phyloP scores from a whole-genome alignment of 2,797 vertebrate species.

The Simalia tracyae region DNA sequence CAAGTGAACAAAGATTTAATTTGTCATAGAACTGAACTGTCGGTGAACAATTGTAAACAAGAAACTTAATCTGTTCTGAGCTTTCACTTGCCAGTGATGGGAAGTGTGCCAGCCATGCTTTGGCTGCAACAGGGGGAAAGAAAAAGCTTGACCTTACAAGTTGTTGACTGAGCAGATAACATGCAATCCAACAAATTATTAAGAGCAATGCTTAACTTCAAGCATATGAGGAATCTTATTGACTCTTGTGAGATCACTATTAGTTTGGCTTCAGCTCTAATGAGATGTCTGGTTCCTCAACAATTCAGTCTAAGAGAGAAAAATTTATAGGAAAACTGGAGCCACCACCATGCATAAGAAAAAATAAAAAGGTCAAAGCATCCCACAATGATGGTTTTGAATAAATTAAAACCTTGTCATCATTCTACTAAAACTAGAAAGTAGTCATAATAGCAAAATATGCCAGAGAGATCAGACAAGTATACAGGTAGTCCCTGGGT shows the following conservation, averaged over 20 bases:
- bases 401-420: background rate
- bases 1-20: constrained; percentile 59
- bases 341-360: background rate
- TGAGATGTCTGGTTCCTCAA: background rate
- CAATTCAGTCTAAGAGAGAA: background rate
- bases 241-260: background rate
- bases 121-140: background rate
- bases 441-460: background rate
- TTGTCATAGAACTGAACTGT: constrained; percentile 40
- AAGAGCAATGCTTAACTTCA: background rate
- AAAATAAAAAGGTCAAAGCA: background rate
- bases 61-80: constrained; percentile 41
- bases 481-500: background rate
- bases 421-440: background rate
- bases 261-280: background rate
- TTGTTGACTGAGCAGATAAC: background rate
- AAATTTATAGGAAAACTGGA: background rate
- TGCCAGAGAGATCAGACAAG: background rate
- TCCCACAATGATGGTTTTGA: background rate
- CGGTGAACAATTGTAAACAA: constrained; percentile 50
- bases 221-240: background rate
- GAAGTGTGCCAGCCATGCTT: constrained; percentile 31
- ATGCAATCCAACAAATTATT: background rate
- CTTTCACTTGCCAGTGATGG: constrained; percentile 12
- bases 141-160: background rate